Evolutionary conservation across 2,888 invertebrate species (phyloP).

Genomic region (Zaprionus bogoriensis): DNA sequence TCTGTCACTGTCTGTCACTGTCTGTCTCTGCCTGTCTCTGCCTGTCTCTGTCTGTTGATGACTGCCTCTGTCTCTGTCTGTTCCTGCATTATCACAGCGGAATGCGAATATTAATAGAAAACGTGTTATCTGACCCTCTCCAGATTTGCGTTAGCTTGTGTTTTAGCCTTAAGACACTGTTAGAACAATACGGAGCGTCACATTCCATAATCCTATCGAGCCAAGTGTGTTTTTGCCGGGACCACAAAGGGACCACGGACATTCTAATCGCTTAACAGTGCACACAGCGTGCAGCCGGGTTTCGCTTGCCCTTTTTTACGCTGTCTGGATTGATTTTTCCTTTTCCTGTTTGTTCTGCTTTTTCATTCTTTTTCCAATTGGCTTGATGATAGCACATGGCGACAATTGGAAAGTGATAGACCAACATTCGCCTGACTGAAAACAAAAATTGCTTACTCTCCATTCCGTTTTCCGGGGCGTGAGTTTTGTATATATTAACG

Average conservation of each 20-base stretch:
- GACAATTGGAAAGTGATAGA: slow-evolving; percentile 77
- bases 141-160: slow-evolving; percentile 1
- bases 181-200: slow-evolving; percentile 17
- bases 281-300: slow-evolving; percentile 46
- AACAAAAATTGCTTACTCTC: slow-evolving; percentile 73
- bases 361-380: slow-evolving; percentile 63
- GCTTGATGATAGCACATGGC: slow-evolving; percentile 68
- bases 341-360: slow-evolving; percentile 45
- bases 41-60: too few relatives aligned
- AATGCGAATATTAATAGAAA: background rate
- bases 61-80: too few relatives aligned
- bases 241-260: slow-evolving; percentile 42
- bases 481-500: slow-evolving; percentile 17
- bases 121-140: background rate
- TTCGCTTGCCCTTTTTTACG: slow-evolving; percentile 12
- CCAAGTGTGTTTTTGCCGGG: slow-evolving; percentile 49
- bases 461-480: slow-evolving; percentile 51
- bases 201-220: slow-evolving; percentile 58
- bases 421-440: slow-evolving; percentile 69
- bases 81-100: background rate
- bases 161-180: slow-evolving; percentile 19
- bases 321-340: slow-evolving; percentile 39
- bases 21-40: too few relatives aligned
- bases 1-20: too few relatives aligned
- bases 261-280: slow-evolving; percentile 55